Evolutionary conservation across 2,888 invertebrate species (phyloP), one percentile per base, ranked within the genome.

Genomic region (Bedellia somnulentella): DNA sequence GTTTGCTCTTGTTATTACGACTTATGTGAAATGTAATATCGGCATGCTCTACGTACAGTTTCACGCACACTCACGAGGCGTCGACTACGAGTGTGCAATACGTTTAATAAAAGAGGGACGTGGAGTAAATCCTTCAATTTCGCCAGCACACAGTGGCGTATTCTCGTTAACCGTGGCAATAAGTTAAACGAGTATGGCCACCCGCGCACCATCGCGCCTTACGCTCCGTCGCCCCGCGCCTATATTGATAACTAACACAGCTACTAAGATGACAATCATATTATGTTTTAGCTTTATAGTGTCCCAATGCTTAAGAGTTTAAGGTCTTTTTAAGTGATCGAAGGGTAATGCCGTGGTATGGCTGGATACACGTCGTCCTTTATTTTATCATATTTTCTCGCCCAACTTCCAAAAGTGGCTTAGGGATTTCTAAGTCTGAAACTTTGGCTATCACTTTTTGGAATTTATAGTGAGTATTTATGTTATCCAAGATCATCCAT

Each of bases 21-120:
- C 68, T 75, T 71, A 71, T 67, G 73, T 66, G 71, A 75, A 73
- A 73, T 70, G 71, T 73, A 73, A 73, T 75, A 73, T 73, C 63
- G 68, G 66, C 59, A 58, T 60, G 60, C 59, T 60, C n/a, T n/a
- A 60, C 60, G 60, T 61, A 59, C 61, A 57, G 48, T 49, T 39
- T 36, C 44, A 61, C 62, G 44, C 64, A 64, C 61, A 63, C 57
- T 52, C 35, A 44, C 27, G 29, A 8, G 13, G 2, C 15, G 26
- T 10, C 17, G 39, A 35, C 37, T 36, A 43, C 38, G 45, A 57
- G 73, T 67, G 70, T 71, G 71, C 73, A 70, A 61, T 71, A 67
- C 64, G 70, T 70, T 75, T 75, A 75, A 75, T 75, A 75, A 73
- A 75, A 73, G 71, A 71, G 71, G 73, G 73, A 68, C 71, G 23